A percentile compares a stretch with the other conserved stretches of the same genome.
Conservation (phyloP, 2,113 vertebrate species). For the Picathartes gymnocephalus region DNA sequence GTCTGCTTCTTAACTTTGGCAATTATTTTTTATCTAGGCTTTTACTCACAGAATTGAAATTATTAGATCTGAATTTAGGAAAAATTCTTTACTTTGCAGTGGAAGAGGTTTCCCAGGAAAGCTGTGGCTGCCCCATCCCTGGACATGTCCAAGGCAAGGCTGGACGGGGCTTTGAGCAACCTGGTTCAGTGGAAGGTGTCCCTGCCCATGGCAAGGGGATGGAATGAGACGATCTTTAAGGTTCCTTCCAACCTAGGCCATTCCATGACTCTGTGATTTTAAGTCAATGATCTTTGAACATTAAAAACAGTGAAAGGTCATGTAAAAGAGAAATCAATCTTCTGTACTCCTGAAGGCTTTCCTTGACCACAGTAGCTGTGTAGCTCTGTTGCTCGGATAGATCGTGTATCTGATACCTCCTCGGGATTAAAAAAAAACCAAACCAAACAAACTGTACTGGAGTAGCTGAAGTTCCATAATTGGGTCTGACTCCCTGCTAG, state of each 20-base stretch:
- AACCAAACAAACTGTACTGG: neutral
- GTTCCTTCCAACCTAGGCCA: neutral
- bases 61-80: neutral
- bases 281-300: neutral
- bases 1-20: neutral
- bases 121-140: neutral
- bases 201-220: neutral
- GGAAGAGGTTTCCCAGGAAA: neutral
- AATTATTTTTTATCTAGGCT: neutral
- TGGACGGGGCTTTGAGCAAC: neutral
- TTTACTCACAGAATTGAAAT: neutral
- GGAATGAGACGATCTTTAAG: neutral
- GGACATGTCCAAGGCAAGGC: fast-evolving
- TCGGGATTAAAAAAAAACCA: neutral
- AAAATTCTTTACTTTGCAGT: neutral
- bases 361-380: neutral
- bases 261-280: neutral
- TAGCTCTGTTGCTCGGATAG: neutral
- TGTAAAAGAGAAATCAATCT: neutral
- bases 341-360: neutral
- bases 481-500: neutral
- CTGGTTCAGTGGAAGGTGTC: neutral
- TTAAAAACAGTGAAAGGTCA: neutral
- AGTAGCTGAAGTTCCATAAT: neutral
- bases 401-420: neutral